Percentiles rank a stretch among this genome's conserved stretches.
phyloP scores from a whole-genome alignment of 2,888 invertebrate species.

The Calephelis perditalis region DNA sequence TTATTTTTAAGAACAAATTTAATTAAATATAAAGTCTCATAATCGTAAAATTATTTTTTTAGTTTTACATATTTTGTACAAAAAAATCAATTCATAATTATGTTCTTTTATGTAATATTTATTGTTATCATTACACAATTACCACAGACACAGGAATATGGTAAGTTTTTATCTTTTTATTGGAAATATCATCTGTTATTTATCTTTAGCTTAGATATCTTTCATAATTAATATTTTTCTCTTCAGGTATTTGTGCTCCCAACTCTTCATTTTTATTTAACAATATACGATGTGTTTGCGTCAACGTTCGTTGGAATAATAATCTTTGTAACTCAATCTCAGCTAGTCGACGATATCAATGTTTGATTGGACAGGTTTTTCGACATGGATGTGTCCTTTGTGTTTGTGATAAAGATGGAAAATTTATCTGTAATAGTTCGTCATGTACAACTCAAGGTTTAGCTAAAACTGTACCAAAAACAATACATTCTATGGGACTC shows the following conservation, averaged over 20 bases:
- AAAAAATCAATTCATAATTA: slow-evolving; percentile 37
- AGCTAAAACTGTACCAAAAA: slow-evolving; percentile 13
- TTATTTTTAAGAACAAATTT: slow-evolving; percentile 34
- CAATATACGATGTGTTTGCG: slow-evolving; percentile 50
- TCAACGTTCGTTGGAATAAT: slow-evolving; percentile 48
- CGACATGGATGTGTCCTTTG: slow-evolving; percentile 61
- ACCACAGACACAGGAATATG: slow-evolving; percentile 32
- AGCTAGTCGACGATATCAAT: slow-evolving; percentile 40
- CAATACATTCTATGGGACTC: slow-evolving; percentile 17
- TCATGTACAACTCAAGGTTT: slow-evolving; percentile 39
- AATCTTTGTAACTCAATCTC: slow-evolving; percentile 40
- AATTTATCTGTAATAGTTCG: slow-evolving; percentile 46
- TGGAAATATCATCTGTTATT: too few relatives aligned
- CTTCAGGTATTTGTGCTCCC: slow-evolving; percentile 55
- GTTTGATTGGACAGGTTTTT: slow-evolving; percentile 50
- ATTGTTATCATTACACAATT: slow-evolving; percentile 42
- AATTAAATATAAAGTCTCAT: slow-evolving; percentile 34
- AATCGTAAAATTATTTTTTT: slow-evolving; percentile 40
- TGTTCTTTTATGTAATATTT: slow-evolving; percentile 46
- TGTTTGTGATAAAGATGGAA: slow-evolving; percentile 52
- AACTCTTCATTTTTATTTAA: slow-evolving; percentile 52
- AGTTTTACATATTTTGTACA: slow-evolving; percentile 29
- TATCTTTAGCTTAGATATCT: slow-evolving; percentile 8
- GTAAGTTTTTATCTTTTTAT: slow-evolving; percentile 39
- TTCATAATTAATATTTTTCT: slow-evolving; percentile 19